Evolutionary conservation across 2,888 invertebrate genomes (phyloP).

Genomic region (Lasioglossum lativentre): DNA sequence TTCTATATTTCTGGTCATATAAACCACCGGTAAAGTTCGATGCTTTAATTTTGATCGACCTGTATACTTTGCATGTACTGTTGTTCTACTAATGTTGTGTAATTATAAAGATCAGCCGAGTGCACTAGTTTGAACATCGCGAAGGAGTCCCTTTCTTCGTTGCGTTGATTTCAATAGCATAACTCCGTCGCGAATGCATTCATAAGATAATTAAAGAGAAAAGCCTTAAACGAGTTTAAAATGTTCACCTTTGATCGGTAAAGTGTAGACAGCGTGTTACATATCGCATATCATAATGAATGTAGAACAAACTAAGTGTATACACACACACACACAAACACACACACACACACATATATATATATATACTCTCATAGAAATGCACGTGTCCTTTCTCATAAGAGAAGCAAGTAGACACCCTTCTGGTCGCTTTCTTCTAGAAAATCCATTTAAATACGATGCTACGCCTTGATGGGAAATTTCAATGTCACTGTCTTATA

Average conservation of each 20-base stretch:
- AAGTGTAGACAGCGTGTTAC: conserved; percentile 49
- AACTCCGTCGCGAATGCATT: conserved; percentile 23
- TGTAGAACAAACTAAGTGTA: conserved; percentile 59
- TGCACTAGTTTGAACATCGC: not conserved
- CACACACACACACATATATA: too few species aligned
- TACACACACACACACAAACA: not conserved
- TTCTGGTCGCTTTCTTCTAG: conserved; percentile 11
- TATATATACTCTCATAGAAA: conserved; percentile 29
- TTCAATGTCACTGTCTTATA: not conserved
- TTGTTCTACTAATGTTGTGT: conserved; percentile 7
- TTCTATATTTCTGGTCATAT: not conserved
- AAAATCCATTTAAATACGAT: not conserved
- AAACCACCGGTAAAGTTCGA: not conserved
- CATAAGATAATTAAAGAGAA: conserved; percentile 42
- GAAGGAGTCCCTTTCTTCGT: not conserved
- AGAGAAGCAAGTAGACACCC: not conserved
- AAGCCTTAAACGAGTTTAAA: conserved; percentile 38
- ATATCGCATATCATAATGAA: conserved; percentile 68
- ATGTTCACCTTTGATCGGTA: conserved; percentile 32
- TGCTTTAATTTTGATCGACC: not conserved
- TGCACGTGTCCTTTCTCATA: not conserved
- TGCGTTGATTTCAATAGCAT: not conserved
- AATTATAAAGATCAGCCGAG: not conserved
- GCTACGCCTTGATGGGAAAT: not conserved
- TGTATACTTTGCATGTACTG: not conserved